A percentile compares a stretch with the other conserved stretches of the same genome.
Conservation (phyloP, 2,888 invertebrate genomes). For the Mesochorus sp. region DNA sequence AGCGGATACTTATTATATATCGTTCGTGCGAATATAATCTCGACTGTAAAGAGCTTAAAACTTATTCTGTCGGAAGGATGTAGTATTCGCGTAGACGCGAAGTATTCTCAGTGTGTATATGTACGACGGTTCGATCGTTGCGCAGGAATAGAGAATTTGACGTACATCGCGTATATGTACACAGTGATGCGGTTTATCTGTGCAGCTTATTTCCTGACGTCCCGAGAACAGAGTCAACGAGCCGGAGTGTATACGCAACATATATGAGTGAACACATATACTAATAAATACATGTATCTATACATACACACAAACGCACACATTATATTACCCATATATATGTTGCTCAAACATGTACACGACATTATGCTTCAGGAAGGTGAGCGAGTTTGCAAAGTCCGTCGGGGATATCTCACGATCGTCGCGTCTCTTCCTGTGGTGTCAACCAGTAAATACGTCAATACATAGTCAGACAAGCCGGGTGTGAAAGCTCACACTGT, state of each 20-base stretch:
- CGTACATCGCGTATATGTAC: background rate
- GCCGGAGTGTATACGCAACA: background rate
- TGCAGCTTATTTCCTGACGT: background rate
- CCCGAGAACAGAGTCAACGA: background rate
- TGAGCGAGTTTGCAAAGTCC: background rate
- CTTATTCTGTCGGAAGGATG: background rate
- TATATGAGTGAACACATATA: background rate
- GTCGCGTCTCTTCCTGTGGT: background rate
- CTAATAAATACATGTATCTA: background rate
- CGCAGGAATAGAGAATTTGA: background rate
- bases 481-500: background rate
- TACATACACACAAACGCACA: background rate
- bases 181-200: background rate
- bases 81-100: background rate
- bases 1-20: background rate
- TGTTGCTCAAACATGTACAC: no score
- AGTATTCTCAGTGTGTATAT: background rate
- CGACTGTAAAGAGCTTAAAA: conserved; percentile 3
- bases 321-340: no score
- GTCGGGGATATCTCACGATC: background rate
- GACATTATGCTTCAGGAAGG: background rate
- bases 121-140: background rate
- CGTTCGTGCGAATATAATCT: conserved; percentile 7
- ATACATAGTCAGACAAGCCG: background rate
- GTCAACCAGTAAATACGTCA: background rate